Conservation (phyloP, 2,888 invertebrate genomes). For the Chrysolina haemoptera region DNA sequence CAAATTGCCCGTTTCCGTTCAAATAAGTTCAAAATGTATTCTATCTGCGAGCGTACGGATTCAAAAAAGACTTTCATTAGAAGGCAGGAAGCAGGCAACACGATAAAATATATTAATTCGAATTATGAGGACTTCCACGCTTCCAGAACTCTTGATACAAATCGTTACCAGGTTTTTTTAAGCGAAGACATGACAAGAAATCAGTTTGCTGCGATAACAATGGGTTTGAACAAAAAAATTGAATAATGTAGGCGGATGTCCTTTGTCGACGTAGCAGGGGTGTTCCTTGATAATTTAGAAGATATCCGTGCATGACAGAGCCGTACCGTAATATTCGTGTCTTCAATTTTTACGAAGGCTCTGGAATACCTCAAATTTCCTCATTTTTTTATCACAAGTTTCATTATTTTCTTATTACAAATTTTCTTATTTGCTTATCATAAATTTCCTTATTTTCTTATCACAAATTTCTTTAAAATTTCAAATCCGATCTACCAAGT, state of each 20-base stretch:
- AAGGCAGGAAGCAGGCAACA: slow-evolving; percentile 15
- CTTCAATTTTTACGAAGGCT: neutral
- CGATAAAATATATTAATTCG: slow-evolving; percentile 26
- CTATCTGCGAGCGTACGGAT: slow-evolving; percentile 3
- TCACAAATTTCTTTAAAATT: no score
- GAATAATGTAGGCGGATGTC: neutral
- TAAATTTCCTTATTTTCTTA: no score
- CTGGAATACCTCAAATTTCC: no score
- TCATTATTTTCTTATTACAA: no score
- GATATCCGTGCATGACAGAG: neutral
- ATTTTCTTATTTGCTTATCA: no score
- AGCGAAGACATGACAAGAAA: slow-evolving; percentile 23
- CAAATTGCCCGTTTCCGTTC: slow-evolving; percentile 19
- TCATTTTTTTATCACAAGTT: no score
- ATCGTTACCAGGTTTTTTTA: slow-evolving; percentile 29
- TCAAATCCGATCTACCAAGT: no score
- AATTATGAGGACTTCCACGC: slow-evolving; percentile 29
- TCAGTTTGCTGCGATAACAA: slow-evolving; percentile 33
- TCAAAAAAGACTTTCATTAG: slow-evolving; percentile 12
- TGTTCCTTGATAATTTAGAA: neutral
- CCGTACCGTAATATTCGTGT: neutral
- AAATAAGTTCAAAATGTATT: slow-evolving; percentile 19
- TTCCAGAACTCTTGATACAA: slow-evolving; percentile 30
- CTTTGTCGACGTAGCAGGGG: slow-evolving; percentile 9
- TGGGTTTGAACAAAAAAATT: slow-evolving; percentile 20